phyloP scores from a whole-genome alignment of 2,113 vertebrate species.

The Galbula dea region DNA sequence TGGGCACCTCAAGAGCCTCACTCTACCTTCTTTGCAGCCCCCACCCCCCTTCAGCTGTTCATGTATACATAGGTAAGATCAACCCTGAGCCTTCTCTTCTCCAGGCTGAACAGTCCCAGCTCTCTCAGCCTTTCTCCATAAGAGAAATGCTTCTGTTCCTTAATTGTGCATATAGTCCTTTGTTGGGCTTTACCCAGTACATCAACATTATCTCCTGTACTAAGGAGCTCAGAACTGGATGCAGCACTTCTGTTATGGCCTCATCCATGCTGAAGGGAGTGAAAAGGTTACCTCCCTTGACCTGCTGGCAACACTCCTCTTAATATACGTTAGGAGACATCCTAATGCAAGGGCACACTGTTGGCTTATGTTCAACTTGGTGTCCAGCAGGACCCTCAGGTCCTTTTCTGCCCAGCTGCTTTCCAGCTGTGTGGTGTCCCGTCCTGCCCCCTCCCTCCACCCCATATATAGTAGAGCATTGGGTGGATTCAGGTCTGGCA shows the following conservation, averaged over 20 bases:
- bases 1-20: not conserved
- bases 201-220: not conserved
- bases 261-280: not conserved
- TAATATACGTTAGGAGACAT: not conserved
- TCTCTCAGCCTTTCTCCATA: not conserved
- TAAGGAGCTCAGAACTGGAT: not conserved
- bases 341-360: not conserved
- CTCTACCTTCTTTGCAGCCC: not conserved
- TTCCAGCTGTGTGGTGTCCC: not conserved
- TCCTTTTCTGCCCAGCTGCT: not conserved
- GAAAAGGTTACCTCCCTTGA: not conserved
- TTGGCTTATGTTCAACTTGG: not conserved
- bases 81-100: not conserved
- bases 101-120: not conserved
- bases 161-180: not conserved
- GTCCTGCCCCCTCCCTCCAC: too few relatives aligned
- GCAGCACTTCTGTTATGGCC: not conserved
- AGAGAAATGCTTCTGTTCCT: not conserved
- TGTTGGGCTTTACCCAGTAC: not conserved
- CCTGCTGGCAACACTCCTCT: not conserved
- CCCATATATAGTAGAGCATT: not conserved
- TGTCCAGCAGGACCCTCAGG: not conserved
- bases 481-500: not conserved
- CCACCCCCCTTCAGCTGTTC: not conserved
- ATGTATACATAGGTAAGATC: not conserved